phyloP scores from a whole-genome alignment of 2,113 vertebrate genomes.

The Entosphenus tridentatus region DNA sequence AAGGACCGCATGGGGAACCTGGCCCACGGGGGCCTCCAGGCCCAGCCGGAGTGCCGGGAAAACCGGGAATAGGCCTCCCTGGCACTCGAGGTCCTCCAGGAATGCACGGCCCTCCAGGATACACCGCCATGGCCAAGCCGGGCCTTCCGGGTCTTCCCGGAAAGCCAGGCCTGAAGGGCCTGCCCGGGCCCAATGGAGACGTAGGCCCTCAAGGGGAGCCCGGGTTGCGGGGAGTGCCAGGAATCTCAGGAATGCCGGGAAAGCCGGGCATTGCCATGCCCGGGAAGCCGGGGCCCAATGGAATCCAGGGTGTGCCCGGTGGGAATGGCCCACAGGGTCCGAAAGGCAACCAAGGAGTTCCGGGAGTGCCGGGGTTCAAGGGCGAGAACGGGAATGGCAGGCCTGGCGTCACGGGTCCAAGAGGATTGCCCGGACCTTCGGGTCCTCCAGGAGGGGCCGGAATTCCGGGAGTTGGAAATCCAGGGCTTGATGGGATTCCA shows the following conservation, averaged over 20 bases:
- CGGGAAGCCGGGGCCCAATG: conserved; percentile 71
- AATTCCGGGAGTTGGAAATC: conserved; percentile 39
- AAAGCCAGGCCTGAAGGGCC: conserved; percentile 56
- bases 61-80: conserved; percentile 67
- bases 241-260: conserved; percentile 64
- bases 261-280: conserved; percentile 65
- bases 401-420: conserved; percentile 40
- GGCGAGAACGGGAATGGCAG: conserved; percentile 76
- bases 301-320: conserved; percentile 46
- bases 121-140: conserved; percentile 67
- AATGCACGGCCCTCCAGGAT: conserved; percentile 55
- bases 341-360: conserved; percentile 39
- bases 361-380: conserved; percentile 53
- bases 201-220: conserved; percentile 45
- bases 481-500: conserved; percentile 37
- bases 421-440: conserved; percentile 42
- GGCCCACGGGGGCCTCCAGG: conserved; percentile 64
- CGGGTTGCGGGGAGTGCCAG: conserved; percentile 48
- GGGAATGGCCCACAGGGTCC: conserved; percentile 52
- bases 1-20: conserved; percentile 66
- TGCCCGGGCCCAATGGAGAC: conserved; percentile 38
- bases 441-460: conserved; percentile 41
- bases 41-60: conserved; percentile 54
- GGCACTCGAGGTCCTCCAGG: conserved; percentile 68
- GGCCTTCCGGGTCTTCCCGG: conserved; percentile 70